Evolutionary conservation across 1,140 invertebrate genomes (phyloP).

Genomic region (Cotesia vestalis): DNA sequence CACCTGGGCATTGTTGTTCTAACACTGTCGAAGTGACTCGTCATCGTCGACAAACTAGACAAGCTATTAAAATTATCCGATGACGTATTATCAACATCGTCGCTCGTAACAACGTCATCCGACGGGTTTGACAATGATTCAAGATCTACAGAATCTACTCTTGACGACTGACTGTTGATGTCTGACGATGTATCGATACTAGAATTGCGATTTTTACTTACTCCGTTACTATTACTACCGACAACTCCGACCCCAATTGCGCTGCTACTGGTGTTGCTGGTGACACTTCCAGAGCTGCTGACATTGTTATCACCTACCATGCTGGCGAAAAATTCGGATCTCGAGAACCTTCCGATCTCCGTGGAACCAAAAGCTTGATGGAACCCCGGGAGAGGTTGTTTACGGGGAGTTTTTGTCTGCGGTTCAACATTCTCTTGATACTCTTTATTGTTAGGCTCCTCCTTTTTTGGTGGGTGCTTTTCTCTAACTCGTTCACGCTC

Average conservation of each 20-base stretch:
- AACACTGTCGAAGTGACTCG: slow-evolving; percentile 27
- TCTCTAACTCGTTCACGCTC: slow-evolving; percentile 24
- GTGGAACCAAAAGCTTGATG: slow-evolving; percentile 81
- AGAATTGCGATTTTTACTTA: slow-evolving; percentile 46
- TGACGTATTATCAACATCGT: slow-evolving; percentile 13
- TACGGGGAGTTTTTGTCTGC: slow-evolving; percentile 35
- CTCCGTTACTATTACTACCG: slow-evolving; percentile 9
- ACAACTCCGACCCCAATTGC: no score
- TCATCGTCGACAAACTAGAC: not conserved
- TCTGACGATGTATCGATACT: slow-evolving; percentile 17
- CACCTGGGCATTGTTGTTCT: slow-evolving; percentile 49
- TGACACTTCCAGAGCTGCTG: no score
- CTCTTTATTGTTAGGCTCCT: slow-evolving; percentile 4
- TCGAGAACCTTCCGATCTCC: slow-evolving; percentile 77
- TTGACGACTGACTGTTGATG: not conserved
- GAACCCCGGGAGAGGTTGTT: slow-evolving; percentile 74
- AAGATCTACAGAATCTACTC: not conserved
- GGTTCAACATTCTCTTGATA: slow-evolving; percentile 11
- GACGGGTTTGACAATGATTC: not conserved
- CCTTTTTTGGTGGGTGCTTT: slow-evolving; percentile 4
- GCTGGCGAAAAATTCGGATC: slow-evolving; percentile 66
- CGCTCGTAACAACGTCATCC: slow-evolving; percentile 3
- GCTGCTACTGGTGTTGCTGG: no score
- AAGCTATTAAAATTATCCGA: slow-evolving; percentile 31
- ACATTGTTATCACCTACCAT: slow-evolving; percentile 53